Evolutionary conservation across 1,140 invertebrate species (phyloP).

Genomic region (Dysdera silvatica): DNA sequence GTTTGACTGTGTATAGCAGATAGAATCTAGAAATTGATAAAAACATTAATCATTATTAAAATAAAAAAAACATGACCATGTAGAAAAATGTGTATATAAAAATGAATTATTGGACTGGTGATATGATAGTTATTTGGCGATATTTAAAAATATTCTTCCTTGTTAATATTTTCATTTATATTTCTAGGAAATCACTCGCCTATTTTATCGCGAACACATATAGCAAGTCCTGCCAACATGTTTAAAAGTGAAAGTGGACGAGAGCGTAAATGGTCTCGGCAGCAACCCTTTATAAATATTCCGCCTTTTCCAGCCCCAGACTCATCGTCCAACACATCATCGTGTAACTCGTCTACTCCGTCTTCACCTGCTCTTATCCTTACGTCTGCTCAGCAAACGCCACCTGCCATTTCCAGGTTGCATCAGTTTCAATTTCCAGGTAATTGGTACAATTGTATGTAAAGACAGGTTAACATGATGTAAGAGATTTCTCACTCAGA

Average conservation of each 20-base stretch:
- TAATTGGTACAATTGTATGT: too few species aligned
- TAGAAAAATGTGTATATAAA: too few species aligned
- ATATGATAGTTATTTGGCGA: too few species aligned
- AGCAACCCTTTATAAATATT: slow-evolving; percentile 21
- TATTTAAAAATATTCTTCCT: not conserved
- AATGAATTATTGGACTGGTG: too few species aligned
- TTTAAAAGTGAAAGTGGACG: slow-evolving; percentile 20
- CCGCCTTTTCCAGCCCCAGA: slow-evolving; percentile 50
- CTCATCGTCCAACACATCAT: slow-evolving; percentile 89
- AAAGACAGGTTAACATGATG: too few species aligned
- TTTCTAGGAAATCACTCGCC: slow-evolving; percentile 31
- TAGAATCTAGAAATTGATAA: too few species aligned
- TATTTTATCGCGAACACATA: not conserved
- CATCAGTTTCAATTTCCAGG: slow-evolving; percentile 78
- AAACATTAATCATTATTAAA: too few species aligned
- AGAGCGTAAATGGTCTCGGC: slow-evolving; percentile 19
- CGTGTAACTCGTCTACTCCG: slow-evolving; percentile 91
- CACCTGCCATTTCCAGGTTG: slow-evolving; percentile 49
- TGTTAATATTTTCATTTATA: not conserved
- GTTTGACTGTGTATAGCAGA: too few species aligned
- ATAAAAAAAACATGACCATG: too few species aligned
- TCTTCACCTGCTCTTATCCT: slow-evolving; percentile 77
- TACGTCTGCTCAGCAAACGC: slow-evolving; percentile 48
- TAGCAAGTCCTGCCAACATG: slow-evolving; percentile 19
- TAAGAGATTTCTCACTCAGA: too few species aligned